Conservation (phyloP, 2,113 vertebrate genomes). For the Nestor notabilis region DNA sequence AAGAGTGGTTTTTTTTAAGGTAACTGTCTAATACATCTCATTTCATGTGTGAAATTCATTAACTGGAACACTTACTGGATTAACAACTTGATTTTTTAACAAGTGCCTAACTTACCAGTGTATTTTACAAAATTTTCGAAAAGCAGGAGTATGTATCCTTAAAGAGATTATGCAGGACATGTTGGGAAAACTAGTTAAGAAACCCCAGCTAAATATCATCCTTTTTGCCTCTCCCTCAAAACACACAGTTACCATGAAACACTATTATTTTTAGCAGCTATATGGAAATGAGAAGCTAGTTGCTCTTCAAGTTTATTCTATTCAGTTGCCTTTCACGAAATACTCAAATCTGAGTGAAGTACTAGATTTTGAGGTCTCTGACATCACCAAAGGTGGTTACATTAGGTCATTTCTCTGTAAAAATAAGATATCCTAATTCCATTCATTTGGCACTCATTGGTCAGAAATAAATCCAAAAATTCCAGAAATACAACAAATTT, state of each 20-base stretch:
- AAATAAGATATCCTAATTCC: neutral
- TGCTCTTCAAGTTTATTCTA: neutral
- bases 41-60: neutral
- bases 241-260: neutral
- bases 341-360: neutral
- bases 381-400: neutral
- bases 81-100: neutral
- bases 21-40: neutral
- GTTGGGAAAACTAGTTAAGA: neutral
- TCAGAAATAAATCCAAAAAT: neutral
- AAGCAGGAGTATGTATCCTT: neutral
- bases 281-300: neutral
- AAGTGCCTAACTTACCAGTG: rapidly evolving
- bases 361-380: neutral
- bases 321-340: neutral
- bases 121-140: neutral
- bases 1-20: neutral
- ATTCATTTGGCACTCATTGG: neutral
- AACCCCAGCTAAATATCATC: neutral
- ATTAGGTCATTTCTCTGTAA: neutral
- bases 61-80: neutral
- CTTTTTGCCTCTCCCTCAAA: neutral
- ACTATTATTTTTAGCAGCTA: neutral
- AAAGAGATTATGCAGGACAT: neutral
- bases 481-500: neutral